Percentiles rank a stretch among this genome's conserved stretches.
phyloP scores from a whole-genome alignment of 2,113 vertebrate species.

The Aldabrachelys gigantea region DNA sequence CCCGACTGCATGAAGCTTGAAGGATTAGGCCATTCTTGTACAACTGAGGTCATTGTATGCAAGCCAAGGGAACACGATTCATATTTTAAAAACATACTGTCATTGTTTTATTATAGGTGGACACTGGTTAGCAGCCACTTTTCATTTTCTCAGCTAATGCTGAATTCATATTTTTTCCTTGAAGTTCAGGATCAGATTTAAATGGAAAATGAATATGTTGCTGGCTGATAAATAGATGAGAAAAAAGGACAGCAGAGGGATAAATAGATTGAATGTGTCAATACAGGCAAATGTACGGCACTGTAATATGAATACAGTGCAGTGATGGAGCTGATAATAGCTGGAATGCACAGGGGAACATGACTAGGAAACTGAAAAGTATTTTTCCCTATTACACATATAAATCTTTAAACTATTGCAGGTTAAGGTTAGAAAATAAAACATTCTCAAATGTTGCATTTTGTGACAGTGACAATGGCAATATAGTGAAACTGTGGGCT shows the following conservation, averaged over 20 bases:
- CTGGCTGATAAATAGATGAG: neutral
- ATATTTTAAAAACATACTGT: neutral
- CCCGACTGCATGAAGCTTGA: neutral
- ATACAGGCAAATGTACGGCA: neutral
- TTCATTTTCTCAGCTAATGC: neutral
- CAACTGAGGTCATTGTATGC: neutral
- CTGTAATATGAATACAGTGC: neutral
- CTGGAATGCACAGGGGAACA: slow-evolving; percentile 9
- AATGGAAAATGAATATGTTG: neutral
- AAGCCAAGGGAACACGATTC: neutral
- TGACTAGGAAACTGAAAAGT: neutral
- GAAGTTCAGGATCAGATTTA: neutral
- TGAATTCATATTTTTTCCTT: neutral
- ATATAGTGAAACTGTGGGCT: neutral
- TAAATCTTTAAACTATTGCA: slow-evolving; percentile 44
- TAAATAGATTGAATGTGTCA: slow-evolving; percentile 21
- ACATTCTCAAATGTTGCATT: slow-evolving; percentile 14
- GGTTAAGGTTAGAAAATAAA: slow-evolving; percentile 49
- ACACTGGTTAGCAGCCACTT: neutral
- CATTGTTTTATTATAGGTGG: neutral
- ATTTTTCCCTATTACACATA: slow-evolving; percentile 1
- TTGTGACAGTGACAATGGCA: slow-evolving; percentile 28
- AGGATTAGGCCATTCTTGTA: slow-evolving; percentile 2
- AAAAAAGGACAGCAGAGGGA: neutral
- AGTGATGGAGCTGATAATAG: neutral